A percentile compares a stretch with the other conserved stretches of the same genome.
These are phyloP conservation scores for Calidris pygmaea DNA, from an alignment of 2,113 vertebrate species.

Conservation along the genomic window DNA sequence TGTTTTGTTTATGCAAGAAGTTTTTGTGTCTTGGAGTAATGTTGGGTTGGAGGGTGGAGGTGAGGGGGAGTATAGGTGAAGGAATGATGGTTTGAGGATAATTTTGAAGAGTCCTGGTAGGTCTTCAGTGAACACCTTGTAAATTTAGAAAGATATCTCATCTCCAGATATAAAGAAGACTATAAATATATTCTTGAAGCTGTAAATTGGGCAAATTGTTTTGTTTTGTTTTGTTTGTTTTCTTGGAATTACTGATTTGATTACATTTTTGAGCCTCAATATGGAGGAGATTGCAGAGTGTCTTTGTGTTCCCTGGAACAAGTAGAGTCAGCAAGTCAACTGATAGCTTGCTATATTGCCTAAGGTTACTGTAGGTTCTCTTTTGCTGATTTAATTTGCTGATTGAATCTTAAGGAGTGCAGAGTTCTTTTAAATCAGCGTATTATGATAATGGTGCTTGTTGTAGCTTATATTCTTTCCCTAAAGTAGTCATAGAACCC, in stretches of 20 bases:
- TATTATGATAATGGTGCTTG: neutral
- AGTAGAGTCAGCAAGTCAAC: neutral
- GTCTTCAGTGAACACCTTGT: neutral
- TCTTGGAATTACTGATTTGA: neutral
- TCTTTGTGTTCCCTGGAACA: neutral
- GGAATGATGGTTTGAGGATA: neutral
- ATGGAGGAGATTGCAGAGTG: neutral
- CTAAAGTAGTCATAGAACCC: rapidly evolving
- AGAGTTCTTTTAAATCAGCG: neutral
- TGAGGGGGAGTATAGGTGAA: neutral
- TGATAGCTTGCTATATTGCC: neutral
- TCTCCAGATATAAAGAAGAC: neutral
- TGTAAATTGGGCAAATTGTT: neutral
- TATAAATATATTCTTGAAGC: neutral
- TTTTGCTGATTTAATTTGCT: neutral
- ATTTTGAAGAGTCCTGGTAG: neutral
- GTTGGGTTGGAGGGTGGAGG: neutral
- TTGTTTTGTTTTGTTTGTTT: neutral
- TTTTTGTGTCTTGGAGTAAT: neutral
- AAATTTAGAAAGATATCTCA: neutral
- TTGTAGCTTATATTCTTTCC: neutral
- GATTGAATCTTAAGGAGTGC: neutral
- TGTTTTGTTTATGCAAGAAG: neutral
- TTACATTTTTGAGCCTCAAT: neutral
- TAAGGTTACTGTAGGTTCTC: neutral